These are phyloP conservation scores for Pachycephala philippinensis DNA, from an alignment of 2,113 vertebrate genomes.

Conservation along the genomic window DNA sequence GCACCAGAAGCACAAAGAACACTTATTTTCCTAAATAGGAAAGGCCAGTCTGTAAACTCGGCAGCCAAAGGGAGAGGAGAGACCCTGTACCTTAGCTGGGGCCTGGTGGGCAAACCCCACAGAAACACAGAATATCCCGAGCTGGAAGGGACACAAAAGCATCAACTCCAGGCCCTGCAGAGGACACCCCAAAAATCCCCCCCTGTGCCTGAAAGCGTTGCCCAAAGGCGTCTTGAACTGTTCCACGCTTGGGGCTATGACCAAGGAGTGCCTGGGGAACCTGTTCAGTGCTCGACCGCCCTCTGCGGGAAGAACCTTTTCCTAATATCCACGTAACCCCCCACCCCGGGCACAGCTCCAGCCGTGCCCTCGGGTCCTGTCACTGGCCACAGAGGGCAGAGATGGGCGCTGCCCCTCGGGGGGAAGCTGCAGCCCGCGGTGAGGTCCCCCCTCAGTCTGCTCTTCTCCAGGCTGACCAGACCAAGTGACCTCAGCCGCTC, in stretches of 20 bases:
- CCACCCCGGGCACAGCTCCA: not conserved
- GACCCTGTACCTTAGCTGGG: not conserved
- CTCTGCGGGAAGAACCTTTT: not conserved
- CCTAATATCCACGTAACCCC: not conserved
- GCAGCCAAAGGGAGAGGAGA: not conserved
- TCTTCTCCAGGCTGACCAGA: too few relatives aligned
- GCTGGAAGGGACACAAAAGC: not conserved
- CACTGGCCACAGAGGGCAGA: not conserved
- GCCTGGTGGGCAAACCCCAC: not conserved
- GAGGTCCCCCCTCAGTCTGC: not conserved
- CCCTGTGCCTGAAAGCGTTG: accelerated
- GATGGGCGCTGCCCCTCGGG: too few relatives aligned
- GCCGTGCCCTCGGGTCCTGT: not conserved
- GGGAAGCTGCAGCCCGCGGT: not conserved
- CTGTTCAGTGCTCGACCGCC: not conserved
- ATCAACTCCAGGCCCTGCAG: not conserved
- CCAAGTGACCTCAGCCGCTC: not conserved
- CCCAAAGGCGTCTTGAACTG: not conserved
- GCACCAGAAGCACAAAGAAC: not conserved
- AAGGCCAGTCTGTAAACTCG: not conserved
- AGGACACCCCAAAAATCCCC: not conserved
- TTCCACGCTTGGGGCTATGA: too few relatives aligned
- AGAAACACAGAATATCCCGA: not conserved
- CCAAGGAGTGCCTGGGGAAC: not conserved
- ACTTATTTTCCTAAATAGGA: accelerated